These are phyloP conservation scores for Sebastes kiyomatsui DNA, from an alignment of 2,797 vertebrate species.

Conservation along the genomic window DNA sequence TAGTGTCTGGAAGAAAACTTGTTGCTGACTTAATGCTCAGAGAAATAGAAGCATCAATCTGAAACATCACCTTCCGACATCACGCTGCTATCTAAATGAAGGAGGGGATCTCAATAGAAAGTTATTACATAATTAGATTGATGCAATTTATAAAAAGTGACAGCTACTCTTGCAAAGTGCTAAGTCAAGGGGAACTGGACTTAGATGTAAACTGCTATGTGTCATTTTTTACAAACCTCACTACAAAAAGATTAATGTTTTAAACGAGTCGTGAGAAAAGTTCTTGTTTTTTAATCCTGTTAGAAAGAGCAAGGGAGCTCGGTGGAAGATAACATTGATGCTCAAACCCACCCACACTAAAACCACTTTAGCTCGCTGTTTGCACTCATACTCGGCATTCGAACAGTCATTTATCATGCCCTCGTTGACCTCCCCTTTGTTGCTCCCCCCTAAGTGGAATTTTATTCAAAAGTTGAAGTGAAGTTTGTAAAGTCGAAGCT, in stretches of 20 bases:
- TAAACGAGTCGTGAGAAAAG: background rate
- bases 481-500: background rate
- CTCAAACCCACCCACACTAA: background rate
- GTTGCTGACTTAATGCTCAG: background rate
- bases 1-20: background rate
- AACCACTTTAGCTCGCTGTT: background rate
- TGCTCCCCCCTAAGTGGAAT: background rate
- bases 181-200: too few relatives aligned
- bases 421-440: background rate
- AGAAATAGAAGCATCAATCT: background rate
- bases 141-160: background rate
- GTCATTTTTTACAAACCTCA: background rate
- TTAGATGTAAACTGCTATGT: background rate
- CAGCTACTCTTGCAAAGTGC: background rate
- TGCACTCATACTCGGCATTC: background rate
- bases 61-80: background rate
- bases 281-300: background rate
- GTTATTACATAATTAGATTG: background rate
- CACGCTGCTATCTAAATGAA: background rate
- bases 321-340: background rate
- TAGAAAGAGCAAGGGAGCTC: background rate
- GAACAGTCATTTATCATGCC: background rate
- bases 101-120: background rate
- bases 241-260: background rate
- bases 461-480: slow-evolving; percentile 7